A percentile compares a stretch with the other conserved stretches of the same genome.
Conservation (phyloP, 2,113 vertebrate species). For the Prinia subflava region DNA sequence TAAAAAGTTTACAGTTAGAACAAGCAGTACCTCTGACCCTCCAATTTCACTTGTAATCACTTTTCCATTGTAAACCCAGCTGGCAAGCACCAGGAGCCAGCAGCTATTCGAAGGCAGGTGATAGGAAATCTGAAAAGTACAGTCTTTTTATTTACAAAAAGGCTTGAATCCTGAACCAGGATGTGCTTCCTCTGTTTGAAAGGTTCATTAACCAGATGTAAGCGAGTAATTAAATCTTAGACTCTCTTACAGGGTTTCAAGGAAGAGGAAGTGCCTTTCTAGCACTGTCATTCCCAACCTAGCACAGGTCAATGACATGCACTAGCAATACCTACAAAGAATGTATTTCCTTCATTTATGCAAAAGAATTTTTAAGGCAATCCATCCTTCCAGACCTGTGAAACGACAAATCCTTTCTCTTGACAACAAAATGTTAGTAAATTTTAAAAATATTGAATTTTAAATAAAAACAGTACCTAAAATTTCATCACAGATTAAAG, state of each 20-base stretch:
- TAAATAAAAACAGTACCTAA: neutral
- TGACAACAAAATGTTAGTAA: neutral
- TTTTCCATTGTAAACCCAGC: neutral
- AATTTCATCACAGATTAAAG: neutral
- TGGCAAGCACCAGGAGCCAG: neutral
- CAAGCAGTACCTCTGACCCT: neutral
- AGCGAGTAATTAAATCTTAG: neutral
- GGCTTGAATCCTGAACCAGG: neutral
- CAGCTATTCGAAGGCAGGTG: neutral
- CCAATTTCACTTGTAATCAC: neutral
- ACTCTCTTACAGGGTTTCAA: neutral
- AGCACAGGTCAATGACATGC: neutral
- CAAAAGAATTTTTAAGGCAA: neutral
- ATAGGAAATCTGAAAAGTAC: neutral
- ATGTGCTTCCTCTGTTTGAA: slow-evolving; percentile 12
- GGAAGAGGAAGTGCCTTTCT: neutral
- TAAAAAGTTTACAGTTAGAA: neutral
- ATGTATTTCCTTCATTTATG: neutral
- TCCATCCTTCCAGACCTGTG: neutral
- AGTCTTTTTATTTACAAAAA: neutral
- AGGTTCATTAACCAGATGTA: neutral
- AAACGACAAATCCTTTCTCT: neutral
- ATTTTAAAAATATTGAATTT: neutral
- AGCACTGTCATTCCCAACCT: neutral
- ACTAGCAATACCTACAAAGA: neutral